Evolutionary conservation across 23 tunicate species (phyloP), one percentile per base, ranked within the genome.

Genomic region (Trididemnum nubilum): DNA sequence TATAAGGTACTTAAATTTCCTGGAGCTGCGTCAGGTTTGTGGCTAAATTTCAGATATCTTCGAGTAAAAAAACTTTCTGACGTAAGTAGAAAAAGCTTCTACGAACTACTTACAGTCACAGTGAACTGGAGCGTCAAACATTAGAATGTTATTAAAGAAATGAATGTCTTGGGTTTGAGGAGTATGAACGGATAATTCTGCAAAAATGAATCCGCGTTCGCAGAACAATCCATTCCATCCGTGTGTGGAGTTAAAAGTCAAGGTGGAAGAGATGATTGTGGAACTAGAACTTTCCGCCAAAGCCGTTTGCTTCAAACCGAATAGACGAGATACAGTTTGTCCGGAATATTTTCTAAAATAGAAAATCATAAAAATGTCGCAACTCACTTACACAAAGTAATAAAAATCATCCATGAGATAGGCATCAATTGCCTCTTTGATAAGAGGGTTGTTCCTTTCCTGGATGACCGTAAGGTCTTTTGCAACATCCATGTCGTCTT

Each of bases 201-300:
- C 67, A 28, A 77, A 12, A 22, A 77, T 4, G 36, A 24, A 77
- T 4, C 36, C 81, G 22, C 81, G 23, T 30, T 23, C 81, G 29
- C 81, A 77, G 30, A 29, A 77, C 22, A 77, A 18, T 12, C 67
- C 28, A 37, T 77, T 77, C 81, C 81, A 77, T 52, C 81, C 81
- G 33, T 15, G 51, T 26, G 40, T 52, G 4, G 81, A 51, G 15
- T 73, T 23, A 54, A 51, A 77, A 25, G 66, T 35, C 12, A 77
- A 26, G 2, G 66, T 2, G 21, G 66, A 27, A 2, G 36, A 2
- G 2, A 77, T 25, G 2, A 51, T 5, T 37, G 19, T 37, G 35
- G 58, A 21, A 40, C 32, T 73, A 2, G 19, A 26, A 73, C 57
- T 27, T 9, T 38, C 2, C 15, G 78, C 37, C 9, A 5, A 33